Evolutionary conservation across 53 echinoderm and acorn worm species (phyloP).

Genomic region (Paracentrotus lividus): DNA sequence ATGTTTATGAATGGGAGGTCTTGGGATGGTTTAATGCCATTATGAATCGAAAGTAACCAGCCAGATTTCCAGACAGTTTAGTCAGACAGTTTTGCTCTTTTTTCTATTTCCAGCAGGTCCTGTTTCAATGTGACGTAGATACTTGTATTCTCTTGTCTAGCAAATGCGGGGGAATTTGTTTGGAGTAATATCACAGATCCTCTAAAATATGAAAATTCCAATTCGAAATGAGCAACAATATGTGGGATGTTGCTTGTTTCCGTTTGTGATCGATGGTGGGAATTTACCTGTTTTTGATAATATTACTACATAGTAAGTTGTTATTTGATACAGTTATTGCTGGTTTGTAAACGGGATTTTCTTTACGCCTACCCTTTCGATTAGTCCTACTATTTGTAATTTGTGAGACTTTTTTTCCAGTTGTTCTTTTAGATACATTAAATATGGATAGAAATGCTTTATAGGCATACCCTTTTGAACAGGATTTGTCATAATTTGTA

Average conservation of each 20-base stretch:
- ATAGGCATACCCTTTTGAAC: too few species aligned
- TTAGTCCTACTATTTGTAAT: too few species aligned
- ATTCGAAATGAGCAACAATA: neutral
- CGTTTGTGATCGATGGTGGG: neutral
- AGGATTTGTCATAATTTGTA: too few species aligned
- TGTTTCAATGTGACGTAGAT: neutral
- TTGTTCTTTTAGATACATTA: too few species aligned
- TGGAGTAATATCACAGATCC: neutral
- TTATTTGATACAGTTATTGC: neutral
- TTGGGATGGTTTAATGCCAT: neutral
- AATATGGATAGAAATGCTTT: too few species aligned
- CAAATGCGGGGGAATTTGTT: neutral
- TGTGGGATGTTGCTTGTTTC: neutral
- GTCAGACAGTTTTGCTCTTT: slow-evolving; percentile 6
- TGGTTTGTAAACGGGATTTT: too few species aligned
- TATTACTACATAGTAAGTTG: neutral
- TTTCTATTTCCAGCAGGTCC: neutral
- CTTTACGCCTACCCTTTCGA: too few species aligned
- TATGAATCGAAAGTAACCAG: slow-evolving; percentile 25
- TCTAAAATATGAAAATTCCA: neutral
- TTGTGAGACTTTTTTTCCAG: too few species aligned
- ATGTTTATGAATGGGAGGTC: neutral
- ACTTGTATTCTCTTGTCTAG: neutral
- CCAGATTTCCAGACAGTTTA: slow-evolving; percentile 14
- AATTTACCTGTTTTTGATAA: neutral